Evolutionary conservation across 2,113 vertebrate genomes (phyloP), one percentile per base, ranked within the genome.

Genomic region (Choloepus hoffmanni): DNA sequence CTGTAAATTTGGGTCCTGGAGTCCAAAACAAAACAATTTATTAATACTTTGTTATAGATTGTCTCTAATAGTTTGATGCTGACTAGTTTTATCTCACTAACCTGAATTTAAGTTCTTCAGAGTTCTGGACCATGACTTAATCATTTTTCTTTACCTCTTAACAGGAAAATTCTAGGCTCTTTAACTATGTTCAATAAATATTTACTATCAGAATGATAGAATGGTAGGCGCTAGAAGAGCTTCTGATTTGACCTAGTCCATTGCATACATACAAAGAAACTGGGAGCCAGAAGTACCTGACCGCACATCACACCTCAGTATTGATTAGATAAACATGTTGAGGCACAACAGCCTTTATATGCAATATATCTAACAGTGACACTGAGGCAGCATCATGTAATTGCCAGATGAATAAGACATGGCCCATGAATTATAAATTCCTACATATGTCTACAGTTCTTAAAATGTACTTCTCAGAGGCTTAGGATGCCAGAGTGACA

Each of bases 1-100:
- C 76, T 50, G 26, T 95, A 90, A 92, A 26, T 72, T 79, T 91
- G 81, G 23, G 9, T 65, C 14, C 82, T 72, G 55, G 23, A 85
- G 11, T 28, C 33, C 18, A 85, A 86, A 96, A 82, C n/a, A 3
- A 40, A n/a, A 89, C 26, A 90, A 53, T 55, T 92, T 76, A 92
- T 33, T 93, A 94, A 94, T 36, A 74, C 23, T 74, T 77, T 33
- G 13, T 92, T 53, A 55, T 1, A 78, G 18, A 50, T 26, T 53
- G 10, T 77, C 58, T 82, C 85, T 78, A 60, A 53, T 5, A 74
- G 10, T 72, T 81, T 83, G 45, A 88, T 70, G 7, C 65, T 14
- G 23, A 24, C 36, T 74, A 87, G 36, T 76, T 95, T 96, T 30
- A 63, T 50, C 48, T 93, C 8, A 36, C 40, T n/a, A 74, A 43